phyloP scores from a whole-genome alignment of 1,140 invertebrate species.

The Hycleus cichorii region DNA sequence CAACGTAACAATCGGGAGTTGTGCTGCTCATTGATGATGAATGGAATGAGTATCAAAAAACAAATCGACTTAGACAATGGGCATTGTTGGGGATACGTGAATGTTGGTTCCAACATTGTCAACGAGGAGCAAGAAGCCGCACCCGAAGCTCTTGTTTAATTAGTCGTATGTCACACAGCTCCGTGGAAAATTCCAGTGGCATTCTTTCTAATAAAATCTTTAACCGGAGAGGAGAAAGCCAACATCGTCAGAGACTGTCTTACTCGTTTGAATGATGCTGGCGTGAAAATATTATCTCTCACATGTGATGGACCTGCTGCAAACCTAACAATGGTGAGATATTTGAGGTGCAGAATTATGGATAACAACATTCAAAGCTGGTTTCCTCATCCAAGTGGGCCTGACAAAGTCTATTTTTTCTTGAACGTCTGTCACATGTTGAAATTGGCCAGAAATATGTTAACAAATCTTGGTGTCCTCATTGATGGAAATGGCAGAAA shows the following conservation, averaged over 20 bases:
- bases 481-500: no score
- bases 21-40: conserved; percentile 21
- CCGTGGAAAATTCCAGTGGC: conserved; percentile 32
- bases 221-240: conserved; percentile 17
- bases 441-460: no score
- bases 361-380: no score
- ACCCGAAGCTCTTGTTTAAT: conserved; percentile 30
- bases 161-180: conserved; percentile 30
- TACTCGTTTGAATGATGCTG: conserved; percentile 5
- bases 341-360: no score
- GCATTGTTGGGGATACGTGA: conserved; percentile 22
- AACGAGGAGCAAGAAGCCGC: conserved; percentile 22
- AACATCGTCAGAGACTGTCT: conserved; percentile 11
- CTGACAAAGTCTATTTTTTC: no score
- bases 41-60: conserved; percentile 36
- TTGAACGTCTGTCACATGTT: no score
- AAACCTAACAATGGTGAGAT: conserved; percentile 18
- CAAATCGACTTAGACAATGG: conserved; percentile 28
- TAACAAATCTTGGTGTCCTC: no score
- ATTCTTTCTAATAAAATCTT: conserved; percentile 23
- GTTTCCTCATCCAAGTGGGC: no score
- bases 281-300: conserved; percentile 7
- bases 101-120: conserved; percentile 24
- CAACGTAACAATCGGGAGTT: no score
- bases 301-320: conserved; percentile 20